phyloP scores from a whole-genome alignment of 2,797 vertebrate genomes.

The Chiroxiphia lanceolata region DNA sequence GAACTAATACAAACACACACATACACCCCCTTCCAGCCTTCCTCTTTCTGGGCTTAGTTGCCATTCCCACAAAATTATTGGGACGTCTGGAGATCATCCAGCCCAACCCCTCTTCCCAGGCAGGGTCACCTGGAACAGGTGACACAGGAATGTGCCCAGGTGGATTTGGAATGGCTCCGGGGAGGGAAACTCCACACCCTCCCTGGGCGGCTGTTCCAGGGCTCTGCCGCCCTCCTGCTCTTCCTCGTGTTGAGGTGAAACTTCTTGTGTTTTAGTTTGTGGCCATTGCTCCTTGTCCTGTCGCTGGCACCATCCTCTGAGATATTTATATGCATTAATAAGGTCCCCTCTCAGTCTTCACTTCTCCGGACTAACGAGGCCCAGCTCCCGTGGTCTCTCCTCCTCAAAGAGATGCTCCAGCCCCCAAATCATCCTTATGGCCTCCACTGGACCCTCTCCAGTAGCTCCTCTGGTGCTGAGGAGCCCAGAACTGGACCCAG shows the following conservation, averaged over 20 bases:
- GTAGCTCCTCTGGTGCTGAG: not conserved
- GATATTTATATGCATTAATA: not conserved
- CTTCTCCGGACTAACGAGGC: not conserved
- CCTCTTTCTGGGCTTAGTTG: not conserved
- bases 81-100: not conserved
- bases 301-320: not conserved
- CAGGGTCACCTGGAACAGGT: not conserved
- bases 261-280: not conserved
- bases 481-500: not conserved
- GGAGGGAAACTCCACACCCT: not conserved
- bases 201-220: not conserved
- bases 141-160: not conserved
- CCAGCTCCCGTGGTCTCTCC: not conserved
- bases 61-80: not conserved
- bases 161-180: not conserved
- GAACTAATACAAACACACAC: no score
- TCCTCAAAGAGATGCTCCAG: not conserved
- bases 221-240: not conserved
- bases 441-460: not conserved
- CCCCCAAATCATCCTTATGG: rapidly evolving
- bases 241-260: not conserved
- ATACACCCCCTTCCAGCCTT: rapidly evolving
- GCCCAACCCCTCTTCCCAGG: not conserved
- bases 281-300: not conserved
- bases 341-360: not conserved